phyloP scores from a whole-genome alignment of 2,888 invertebrate species.

The Diloba caeruleocephala region DNA sequence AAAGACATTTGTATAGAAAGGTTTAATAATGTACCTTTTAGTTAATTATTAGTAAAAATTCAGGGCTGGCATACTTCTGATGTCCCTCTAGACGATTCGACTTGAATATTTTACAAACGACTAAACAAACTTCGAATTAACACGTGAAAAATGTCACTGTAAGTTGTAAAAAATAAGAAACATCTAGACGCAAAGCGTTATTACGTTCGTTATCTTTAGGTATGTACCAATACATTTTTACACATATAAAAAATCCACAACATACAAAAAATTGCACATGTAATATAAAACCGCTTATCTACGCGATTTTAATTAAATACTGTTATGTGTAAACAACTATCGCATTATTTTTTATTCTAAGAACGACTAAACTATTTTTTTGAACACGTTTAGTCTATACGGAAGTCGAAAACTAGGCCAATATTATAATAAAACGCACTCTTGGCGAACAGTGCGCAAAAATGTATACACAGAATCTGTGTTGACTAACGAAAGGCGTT shows the following conservation, averaged over 20 bases:
- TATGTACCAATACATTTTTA: background rate
- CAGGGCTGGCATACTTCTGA: too few species aligned
- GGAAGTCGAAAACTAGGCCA: constrained; percentile 37
- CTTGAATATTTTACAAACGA: too few species aligned
- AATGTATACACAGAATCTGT: too few species aligned
- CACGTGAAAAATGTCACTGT: too few species aligned
- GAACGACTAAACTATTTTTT: constrained; percentile 10
- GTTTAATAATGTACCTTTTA: too few species aligned
- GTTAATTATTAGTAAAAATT: too few species aligned
- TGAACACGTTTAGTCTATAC: constrained; percentile 25
- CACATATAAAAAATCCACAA: background rate
- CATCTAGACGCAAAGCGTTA: background rate
- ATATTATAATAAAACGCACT: constrained; percentile 5
- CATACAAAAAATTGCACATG: background rate
- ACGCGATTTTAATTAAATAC: background rate
- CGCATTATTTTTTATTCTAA: constrained; percentile 7
- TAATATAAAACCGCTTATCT: background rate
- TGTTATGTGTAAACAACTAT: constrained; percentile 34
- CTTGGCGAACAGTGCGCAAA: background rate
- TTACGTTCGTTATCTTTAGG: background rate
- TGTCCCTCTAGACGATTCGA: too few species aligned
- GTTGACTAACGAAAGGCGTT: too few species aligned
- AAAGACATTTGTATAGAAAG: too few species aligned
- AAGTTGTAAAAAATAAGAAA: background rate
- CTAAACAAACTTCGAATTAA: too few species aligned